Evolutionary conservation across 2,797 vertebrate genomes (phyloP).

Genomic region (Tauraco hartlaubi): DNA sequence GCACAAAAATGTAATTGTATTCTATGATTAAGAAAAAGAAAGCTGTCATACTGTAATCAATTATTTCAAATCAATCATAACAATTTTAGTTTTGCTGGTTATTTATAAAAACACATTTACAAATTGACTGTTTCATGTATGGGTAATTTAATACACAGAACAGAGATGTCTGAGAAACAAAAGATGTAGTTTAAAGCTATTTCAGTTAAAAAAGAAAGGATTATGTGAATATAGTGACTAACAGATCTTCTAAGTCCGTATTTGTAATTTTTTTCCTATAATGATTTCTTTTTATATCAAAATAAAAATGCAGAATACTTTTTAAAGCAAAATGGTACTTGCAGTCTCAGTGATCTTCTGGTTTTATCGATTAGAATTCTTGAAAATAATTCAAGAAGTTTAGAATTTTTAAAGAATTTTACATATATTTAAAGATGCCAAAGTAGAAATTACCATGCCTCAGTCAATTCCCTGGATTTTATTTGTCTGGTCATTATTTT

Average conservation of each 20-base stretch:
- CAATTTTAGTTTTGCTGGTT: constrained; percentile 50
- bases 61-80: constrained; percentile 67
- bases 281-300: neutral
- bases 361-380: neutral
- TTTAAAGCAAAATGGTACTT: neutral
- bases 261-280: neutral
- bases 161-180: neutral
- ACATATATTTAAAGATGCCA: neutral
- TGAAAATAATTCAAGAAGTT: neutral
- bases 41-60: constrained; percentile 48
- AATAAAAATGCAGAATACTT: neutral
- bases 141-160: constrained; percentile 4
- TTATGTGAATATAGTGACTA: neutral
- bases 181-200: neutral
- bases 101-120: constrained; percentile 56
- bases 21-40: constrained; percentile 83
- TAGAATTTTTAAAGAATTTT: neutral
- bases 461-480: neutral
- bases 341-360: neutral
- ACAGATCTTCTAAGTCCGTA: neutral
- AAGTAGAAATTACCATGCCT: neutral
- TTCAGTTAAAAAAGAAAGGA: constrained; percentile 20
- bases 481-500: neutral
- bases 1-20: constrained; percentile 84
- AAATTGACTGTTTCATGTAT: constrained; percentile 29